A percentile compares a stretch with the other conserved stretches of the same genome.
These are phyloP conservation scores for Ochropleura plecta DNA, from an alignment of 2,888 invertebrate species.

Conservation along the genomic window DNA sequence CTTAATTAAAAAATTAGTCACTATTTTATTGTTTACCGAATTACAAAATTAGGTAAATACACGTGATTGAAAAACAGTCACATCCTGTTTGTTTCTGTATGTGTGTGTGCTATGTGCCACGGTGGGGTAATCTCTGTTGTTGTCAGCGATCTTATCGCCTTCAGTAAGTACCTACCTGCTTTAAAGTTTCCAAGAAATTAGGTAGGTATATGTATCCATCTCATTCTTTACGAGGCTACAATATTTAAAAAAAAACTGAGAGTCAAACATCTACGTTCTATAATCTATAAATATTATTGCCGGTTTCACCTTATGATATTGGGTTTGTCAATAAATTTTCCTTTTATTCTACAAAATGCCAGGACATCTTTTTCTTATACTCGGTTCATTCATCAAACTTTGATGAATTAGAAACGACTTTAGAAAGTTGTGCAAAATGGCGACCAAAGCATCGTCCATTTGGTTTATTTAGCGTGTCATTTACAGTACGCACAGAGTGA, in stretches of 20 bases:
- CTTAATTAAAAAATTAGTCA: conserved; percentile 10
- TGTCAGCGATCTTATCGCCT: conserved; percentile 42
- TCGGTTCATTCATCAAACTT: not conserved
- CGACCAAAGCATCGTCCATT: conserved; percentile 22
- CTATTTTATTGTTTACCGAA: conserved; percentile 18
- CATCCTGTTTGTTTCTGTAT: conserved; percentile 43
- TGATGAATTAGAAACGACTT: conserved; percentile 21
- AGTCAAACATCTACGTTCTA: conserved; percentile 8
- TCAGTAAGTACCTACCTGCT: conserved; percentile 21
- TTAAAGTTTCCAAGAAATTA: conserved; percentile 49
- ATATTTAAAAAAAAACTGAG: conserved; percentile 19
- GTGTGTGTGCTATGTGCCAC: conserved; percentile 2
- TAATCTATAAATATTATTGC: conserved; percentile 34
- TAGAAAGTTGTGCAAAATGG: conserved; percentile 53
- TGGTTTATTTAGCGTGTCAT: conserved; percentile 41
- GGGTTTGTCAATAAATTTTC: not conserved
- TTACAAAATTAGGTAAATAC: conserved; percentile 16
- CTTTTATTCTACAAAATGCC: not conserved
- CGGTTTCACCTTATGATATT: conserved; percentile 31
- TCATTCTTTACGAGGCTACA: conserved; percentile 13
- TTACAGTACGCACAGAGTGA: conserved; percentile 26
- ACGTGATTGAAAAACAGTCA: conserved; percentile 30
- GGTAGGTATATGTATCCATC: conserved; percentile 3
- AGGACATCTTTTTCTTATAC: not conserved
- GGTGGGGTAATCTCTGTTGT: conserved; percentile 12